Evolutionary conservation across 1,140 invertebrate genomes (phyloP).

Genomic region (Philotrypesis tridentata): DNA sequence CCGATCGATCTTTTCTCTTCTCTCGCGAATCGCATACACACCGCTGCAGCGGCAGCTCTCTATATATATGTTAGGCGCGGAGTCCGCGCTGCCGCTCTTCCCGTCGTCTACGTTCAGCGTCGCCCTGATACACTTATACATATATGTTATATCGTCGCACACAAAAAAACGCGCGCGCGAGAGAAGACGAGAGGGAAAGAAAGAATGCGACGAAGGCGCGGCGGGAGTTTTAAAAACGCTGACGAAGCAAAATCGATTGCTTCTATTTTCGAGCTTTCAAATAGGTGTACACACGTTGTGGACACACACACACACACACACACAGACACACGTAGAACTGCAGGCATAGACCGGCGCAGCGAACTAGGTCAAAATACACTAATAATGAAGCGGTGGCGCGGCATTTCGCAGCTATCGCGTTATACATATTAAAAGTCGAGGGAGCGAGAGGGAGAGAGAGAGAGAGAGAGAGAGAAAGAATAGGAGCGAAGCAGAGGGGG

Average conservation of each 20-base stretch:
- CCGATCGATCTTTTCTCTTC: background rate
- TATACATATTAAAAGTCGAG: slow-evolving; percentile 20
- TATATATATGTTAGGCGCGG: no score
- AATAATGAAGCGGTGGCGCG: background rate
- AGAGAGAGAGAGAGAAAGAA: background rate
- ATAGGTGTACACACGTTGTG: background rate
- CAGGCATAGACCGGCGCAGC: no score
- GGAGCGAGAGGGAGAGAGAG: background rate
- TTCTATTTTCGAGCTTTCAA: background rate
- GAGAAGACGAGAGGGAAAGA: no score
- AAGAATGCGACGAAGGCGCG: no score
- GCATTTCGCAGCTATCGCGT: background rate
- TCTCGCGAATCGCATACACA: background rate
- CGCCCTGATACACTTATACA: no score
- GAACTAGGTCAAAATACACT: background rate
- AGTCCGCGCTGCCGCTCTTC: no score
- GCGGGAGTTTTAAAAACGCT: background rate
- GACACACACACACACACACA: background rate
- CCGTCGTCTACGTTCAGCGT: no score
- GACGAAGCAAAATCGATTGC: background rate
- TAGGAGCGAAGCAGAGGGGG: no score
- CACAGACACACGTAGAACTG: no score
- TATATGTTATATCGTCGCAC: no score
- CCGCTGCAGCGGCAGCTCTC: no score
- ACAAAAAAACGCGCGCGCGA: background rate